Evolutionary conservation across 2,113 vertebrate genomes (phyloP).

Genomic region (Abramis brama): DNA sequence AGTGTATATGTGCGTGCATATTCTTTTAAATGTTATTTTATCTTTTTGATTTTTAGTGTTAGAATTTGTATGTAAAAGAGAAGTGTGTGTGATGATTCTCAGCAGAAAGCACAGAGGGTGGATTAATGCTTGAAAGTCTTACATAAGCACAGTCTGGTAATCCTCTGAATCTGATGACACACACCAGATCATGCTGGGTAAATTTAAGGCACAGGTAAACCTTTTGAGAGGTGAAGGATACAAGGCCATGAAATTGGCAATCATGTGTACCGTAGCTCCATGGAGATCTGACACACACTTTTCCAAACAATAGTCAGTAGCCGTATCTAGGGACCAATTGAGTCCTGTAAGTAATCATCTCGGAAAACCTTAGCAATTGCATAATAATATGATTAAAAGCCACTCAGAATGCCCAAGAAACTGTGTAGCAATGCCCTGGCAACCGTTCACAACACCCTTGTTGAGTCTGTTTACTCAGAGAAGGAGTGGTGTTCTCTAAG

Average conservation of each 20-base stretch:
- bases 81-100: conserved; percentile 24
- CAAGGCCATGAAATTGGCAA: not conserved
- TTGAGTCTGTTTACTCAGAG: not conserved
- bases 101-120: conserved; percentile 45
- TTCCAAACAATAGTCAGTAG: not conserved
- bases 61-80: not conserved
- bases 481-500: not conserved
- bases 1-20: not conserved
- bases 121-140: conserved; percentile 54
- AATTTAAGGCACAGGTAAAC: conserved; percentile 43
- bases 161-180: conserved; percentile 59
- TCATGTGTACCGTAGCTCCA: conserved; percentile 12
- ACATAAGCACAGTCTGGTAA: conserved; percentile 65
- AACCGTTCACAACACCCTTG: not conserved
- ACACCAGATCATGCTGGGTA: conserved; percentile 27
- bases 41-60: not conserved
- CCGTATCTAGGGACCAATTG: not conserved
- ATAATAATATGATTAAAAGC: not conserved
- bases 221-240: conserved; percentile 1
- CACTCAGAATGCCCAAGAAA: not conserved
- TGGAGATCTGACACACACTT: not conserved
- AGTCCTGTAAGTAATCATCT: not conserved
- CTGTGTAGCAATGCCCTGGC: not conserved
- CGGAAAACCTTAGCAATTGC: not conserved
- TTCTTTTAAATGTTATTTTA: not conserved